Evolutionary conservation across 2,797 vertebrate genomes (phyloP), one percentile per base, ranked within the genome.

Genomic region (Sphenodon punctatus): DNA sequence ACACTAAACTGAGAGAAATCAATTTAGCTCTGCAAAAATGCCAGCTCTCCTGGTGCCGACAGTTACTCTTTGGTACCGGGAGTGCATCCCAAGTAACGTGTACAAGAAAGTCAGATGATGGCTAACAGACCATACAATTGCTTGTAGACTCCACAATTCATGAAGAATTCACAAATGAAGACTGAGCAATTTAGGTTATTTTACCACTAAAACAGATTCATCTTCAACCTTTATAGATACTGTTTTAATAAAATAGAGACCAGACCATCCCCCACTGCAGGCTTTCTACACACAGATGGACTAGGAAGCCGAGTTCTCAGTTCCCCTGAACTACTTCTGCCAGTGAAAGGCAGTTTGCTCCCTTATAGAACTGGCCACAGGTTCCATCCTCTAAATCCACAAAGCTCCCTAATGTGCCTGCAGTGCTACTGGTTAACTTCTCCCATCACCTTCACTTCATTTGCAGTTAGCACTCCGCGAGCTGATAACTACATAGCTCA

Each of bases 321-420:
- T 2, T 82, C 6, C 55, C 48, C 56, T 0, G 20, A 4, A 67
- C 78, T 23, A 23, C 27, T 72, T 73, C 39, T 42, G 34, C 82
- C 38, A 16, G 59, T 80, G 64, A 20, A 61, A 10, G 30, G 56
- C 19, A 8, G 16, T 56, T 65, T 75, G 25, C 17, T 69, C 43
- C 30, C 32, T n/a, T 42, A 66, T 49, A 68, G 41, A 63, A 69
- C 23, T 43, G 65, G 58, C 51, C 41, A 64, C 42, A 66, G 64
- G 42, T 69, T 69, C 51, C 43, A 58, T 58, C 65, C 49, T 46
- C 72, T 71, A 64, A 75, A 46, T 49, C 42, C 43, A 75, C 23
- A 5, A 3, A 58, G 19, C 10, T 59, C 58, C 69, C 42, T 64
- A 56, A 82, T 49, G n/a, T n/a, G n/a, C n/a, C n/a, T 69, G 19